phyloP scores from a whole-genome alignment of 2,888 invertebrate species.

The Phyllotreta cruciferae region DNA sequence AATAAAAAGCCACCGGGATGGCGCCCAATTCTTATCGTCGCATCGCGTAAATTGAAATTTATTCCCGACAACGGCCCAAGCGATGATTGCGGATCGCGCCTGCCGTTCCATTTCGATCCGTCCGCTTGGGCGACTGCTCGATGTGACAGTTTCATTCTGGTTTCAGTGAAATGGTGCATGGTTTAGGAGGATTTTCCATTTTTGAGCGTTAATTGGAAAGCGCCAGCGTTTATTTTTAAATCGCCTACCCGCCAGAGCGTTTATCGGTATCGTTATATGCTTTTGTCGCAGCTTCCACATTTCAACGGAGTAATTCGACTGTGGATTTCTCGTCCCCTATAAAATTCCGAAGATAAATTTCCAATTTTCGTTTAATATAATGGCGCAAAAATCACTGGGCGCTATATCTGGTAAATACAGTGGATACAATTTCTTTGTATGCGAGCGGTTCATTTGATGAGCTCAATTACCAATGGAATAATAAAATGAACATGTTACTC shows the following conservation, averaged over 20 bases:
- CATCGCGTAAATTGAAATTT: conserved; percentile 58
- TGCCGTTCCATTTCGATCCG: conserved; percentile 20
- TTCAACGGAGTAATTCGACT: conserved; percentile 28
- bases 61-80: conserved; percentile 48
- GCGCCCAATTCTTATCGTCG: conserved; percentile 51
- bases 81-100: conserved; percentile 23
- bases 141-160: conserved; percentile 56
- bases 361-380: conserved; percentile 1
- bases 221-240: conserved; percentile 48
- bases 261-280: conserved; percentile 40
- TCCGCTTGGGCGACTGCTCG: conserved; percentile 43
- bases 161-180: conserved; percentile 57
- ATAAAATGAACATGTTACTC: too few species aligned
- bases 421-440: too few species aligned
- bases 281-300: conserved; percentile 39
- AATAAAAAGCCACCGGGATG: conserved; percentile 35
- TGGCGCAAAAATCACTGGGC: too few species aligned
- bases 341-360: neutral
- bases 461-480: too few species aligned
- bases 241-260: conserved; percentile 37
- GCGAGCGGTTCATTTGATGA: too few species aligned
- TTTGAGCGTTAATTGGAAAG: conserved; percentile 58
- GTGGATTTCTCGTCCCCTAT: conserved; percentile 19
- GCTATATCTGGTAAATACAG: too few species aligned
- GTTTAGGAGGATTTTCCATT: conserved; percentile 58